Evolutionary conservation across 2,113 vertebrate species (phyloP), one percentile per base, ranked within the genome.

Genomic region (Pelodiscus sinensis): DNA sequence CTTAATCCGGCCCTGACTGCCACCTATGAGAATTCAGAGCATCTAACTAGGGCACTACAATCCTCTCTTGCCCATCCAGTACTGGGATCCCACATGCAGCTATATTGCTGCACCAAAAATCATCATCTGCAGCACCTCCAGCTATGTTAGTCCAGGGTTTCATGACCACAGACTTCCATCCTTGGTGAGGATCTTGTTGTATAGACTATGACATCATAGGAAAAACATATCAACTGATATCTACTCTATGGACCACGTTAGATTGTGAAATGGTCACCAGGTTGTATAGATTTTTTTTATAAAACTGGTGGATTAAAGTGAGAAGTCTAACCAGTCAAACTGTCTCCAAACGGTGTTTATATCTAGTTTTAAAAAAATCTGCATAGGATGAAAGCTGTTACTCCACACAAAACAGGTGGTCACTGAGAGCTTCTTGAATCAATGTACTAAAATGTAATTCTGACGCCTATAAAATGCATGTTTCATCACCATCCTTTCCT

Each of bases 61-160:
- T 18, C 6, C 31, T 68, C 16, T 16, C 24, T 77, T 50, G 22
- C 73, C 50, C 19, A 7, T 50, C 21, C 38, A 27, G 38, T 44
- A 24, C 38, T 77, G 73, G 73, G 38, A 3, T 77, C 22, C 38
- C 73, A 77, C 24, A 25, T 50, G 22, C 44, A 77, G 24, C 73
- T 50, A 15, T 50, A 27, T 2, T 50, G 31, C 3, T 65, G 21
- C 10, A 8, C 10, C 51, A 11, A 0, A 0, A 29, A 57, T 14
- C 57, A n/a, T 21, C 71, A 16, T 79, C 85, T 0, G 0, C 31
- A 82, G 82, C 31, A 71, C 65, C n/a, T 31, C 18, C 65, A 71
- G 65, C 6, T 19, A 35, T 2, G 22, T 68, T 2, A 71, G 55
- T 57, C 83, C 87, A 24, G 79, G 84, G 35, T 55, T 11, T 18